A percentile compares a stretch with the other conserved stretches of the same genome.
Evolutionary conservation across 2,888 invertebrate genomes (phyloP).

Genomic region (Caenorhabditis imperialis): DNA sequence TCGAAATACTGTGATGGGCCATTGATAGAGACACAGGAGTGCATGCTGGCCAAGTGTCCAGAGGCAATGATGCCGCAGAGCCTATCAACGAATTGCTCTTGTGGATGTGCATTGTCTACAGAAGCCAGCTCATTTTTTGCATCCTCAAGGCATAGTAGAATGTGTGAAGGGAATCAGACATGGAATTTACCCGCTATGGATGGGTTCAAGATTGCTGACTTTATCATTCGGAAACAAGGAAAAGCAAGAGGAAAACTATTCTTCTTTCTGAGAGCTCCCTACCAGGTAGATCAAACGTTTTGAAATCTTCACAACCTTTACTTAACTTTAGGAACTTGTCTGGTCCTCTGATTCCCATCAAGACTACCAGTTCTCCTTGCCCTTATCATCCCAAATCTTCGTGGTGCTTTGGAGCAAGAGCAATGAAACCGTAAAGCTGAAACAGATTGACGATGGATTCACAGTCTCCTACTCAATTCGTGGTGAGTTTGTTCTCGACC

Average conservation of each 20-base stretch:
- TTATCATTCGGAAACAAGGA: constrained; percentile 51
- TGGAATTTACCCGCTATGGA: constrained; percentile 48
- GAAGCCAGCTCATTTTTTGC: constrained; percentile 67
- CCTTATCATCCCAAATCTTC: constrained; percentile 50
- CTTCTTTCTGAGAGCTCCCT: constrained; percentile 59
- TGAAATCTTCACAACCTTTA: neutral
- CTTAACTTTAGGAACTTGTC: constrained; percentile 56
- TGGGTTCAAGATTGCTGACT: constrained; percentile 52
- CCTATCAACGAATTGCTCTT: constrained; percentile 63
- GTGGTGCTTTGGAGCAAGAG: constrained; percentile 61
- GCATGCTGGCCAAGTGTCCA: constrained; percentile 63
- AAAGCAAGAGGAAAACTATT: constrained; percentile 60
- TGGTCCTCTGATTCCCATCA: constrained; percentile 65
- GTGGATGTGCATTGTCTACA: constrained; percentile 63
- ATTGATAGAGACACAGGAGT: constrained; percentile 63
- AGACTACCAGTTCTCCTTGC: constrained; percentile 59
- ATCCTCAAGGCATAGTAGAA: constrained; percentile 44
- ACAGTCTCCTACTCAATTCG: constrained; percentile 58
- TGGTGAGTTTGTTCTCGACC: constrained; percentile 37
- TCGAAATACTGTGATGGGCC: constrained; percentile 68
- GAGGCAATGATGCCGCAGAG: constrained; percentile 57
- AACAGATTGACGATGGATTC: constrained; percentile 56
- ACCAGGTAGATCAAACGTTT: constrained; percentile 55
- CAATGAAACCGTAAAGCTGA: constrained; percentile 32
- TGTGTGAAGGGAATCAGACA: constrained; percentile 60